phyloP scores from a whole-genome alignment of 2,797 vertebrate genomes.

The Sebastes vulpes region DNA sequence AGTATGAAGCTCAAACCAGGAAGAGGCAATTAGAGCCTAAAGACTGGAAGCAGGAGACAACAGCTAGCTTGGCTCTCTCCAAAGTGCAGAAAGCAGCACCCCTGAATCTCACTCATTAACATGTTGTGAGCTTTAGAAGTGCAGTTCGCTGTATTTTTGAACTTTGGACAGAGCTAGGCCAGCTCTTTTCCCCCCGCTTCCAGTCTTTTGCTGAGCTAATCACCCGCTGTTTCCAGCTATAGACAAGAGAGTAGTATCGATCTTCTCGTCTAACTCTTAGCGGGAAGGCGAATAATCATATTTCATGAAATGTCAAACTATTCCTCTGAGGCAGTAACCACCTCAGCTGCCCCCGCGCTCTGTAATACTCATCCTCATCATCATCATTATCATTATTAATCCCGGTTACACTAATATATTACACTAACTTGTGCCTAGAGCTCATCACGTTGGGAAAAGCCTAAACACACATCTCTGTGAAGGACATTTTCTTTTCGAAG shows the following conservation, averaged over 20 bases:
- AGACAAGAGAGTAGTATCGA: background rate
- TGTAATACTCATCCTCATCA: background rate
- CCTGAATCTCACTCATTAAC: background rate
- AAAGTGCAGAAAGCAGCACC: background rate
- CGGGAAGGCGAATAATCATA: background rate
- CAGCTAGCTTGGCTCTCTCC: background rate
- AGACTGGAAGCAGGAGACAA: background rate
- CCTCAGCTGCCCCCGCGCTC: background rate
- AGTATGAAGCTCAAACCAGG: background rate
- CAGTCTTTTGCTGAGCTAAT: background rate
- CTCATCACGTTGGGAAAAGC: background rate
- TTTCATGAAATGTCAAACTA: conserved; percentile 9
- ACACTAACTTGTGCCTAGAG: background rate
- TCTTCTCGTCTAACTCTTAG: background rate
- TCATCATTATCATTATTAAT: conserved; percentile 10
- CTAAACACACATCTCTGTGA: conserved; percentile 26
- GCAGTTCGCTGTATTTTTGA: background rate
- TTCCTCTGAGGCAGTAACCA: background rate
- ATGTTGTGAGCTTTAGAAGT: background rate
- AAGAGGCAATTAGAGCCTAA: background rate
- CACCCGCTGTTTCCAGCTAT: background rate
- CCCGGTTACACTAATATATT: background rate
- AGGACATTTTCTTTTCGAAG: conserved; percentile 35
- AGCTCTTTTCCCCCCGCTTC: background rate
- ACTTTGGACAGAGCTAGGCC: background rate